Conservation (phyloP, 2,797 vertebrate species). For the Distichodus sexfasciatus region DNA sequence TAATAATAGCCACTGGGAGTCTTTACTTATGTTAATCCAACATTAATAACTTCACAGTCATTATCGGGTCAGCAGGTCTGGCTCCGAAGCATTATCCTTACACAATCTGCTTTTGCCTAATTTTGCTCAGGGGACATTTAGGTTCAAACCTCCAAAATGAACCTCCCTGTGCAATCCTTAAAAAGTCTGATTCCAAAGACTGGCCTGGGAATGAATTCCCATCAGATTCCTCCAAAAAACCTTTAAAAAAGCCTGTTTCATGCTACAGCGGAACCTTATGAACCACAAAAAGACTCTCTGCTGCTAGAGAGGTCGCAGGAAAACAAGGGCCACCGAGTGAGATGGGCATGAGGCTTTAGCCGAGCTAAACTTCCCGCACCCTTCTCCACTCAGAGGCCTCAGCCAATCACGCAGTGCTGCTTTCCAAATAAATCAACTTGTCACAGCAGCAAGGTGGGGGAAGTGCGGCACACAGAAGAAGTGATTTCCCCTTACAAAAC, state of each 20-base stretch:
- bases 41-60: neutral
- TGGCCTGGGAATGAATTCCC: neutral
- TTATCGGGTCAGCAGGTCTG: neutral
- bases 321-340: conserved; percentile 12
- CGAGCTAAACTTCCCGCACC: conserved; percentile 4
- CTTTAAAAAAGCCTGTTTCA: neutral
- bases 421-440: conserved; percentile 60
- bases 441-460: conserved; percentile 39
- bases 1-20: neutral
- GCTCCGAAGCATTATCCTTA: neutral
- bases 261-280: neutral
- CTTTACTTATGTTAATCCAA: neutral
- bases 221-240: neutral
- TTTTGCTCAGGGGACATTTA: neutral
- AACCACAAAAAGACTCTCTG: conserved; percentile 13
- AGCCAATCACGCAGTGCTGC: conserved; percentile 25
- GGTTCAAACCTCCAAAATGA: neutral
- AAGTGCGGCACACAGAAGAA: conserved; percentile 36
- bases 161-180: neutral
- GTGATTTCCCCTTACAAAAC: conserved; percentile 50
- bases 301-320: neutral
- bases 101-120: neutral
- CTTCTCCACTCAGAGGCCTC: neutral
- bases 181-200: neutral
- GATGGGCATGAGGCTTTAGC: neutral